A percentile compares a stretch with the other conserved stretches of the same genome.
These are phyloP conservation scores for Pelochelys cantorii DNA, from an alignment of 2,797 vertebrate species.

Conservation along the genomic window DNA sequence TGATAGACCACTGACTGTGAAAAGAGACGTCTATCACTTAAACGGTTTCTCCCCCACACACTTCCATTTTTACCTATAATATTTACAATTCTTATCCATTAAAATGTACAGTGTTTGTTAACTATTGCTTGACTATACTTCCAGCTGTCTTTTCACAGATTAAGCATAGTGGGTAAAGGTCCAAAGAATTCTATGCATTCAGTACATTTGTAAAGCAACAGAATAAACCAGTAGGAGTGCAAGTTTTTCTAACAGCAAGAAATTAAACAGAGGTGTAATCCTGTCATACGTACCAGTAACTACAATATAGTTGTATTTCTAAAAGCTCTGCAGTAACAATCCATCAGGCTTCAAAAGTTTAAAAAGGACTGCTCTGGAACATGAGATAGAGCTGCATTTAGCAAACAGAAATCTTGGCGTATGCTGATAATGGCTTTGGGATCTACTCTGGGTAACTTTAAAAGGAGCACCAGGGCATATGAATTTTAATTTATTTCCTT, in stretches of 20 bases:
- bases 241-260: neutral
- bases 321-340: neutral
- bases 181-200: neutral
- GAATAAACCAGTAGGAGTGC: neutral
- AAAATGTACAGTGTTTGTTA: neutral
- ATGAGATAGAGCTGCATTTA: neutral
- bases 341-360: neutral
- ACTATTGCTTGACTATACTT: conserved; percentile 7
- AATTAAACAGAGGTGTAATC: neutral
- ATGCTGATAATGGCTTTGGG: neutral
- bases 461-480: neutral
- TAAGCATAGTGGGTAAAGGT: conserved; percentile 23
- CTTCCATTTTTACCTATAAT: neutral
- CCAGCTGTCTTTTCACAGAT: neutral
- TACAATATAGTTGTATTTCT: neutral
- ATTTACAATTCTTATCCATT: neutral
- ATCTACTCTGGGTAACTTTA: neutral
- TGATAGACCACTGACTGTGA: conserved; percentile 40
- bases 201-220: neutral
- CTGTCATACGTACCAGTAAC: neutral
- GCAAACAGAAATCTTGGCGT: neutral
- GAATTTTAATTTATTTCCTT: neutral
- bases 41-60: neutral
- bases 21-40: conserved; percentile 19
- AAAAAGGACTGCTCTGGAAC: neutral